Evolutionary conservation across 2,113 vertebrate genomes (phyloP).

Genomic region (Leptocoma aspasia): DNA sequence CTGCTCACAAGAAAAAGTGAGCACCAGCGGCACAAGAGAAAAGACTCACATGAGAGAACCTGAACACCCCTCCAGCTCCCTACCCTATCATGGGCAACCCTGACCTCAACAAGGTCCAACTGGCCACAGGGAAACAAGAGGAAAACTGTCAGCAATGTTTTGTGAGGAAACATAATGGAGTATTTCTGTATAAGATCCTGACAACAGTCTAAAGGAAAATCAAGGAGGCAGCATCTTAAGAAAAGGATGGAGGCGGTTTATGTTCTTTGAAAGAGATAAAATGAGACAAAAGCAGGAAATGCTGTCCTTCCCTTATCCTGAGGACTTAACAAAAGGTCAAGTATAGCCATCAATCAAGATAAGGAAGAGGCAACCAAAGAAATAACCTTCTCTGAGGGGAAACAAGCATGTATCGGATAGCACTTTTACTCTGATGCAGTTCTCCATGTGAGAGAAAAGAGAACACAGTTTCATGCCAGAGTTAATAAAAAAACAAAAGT

Average conservation of each 20-base stretch:
- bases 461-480: neutral
- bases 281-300: conserved; percentile 75
- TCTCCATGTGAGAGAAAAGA: neutral
- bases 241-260: conserved; percentile 25
- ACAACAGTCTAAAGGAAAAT: neutral
- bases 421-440: neutral
- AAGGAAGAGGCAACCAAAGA: conserved; percentile 32
- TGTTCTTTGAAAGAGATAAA: conserved; percentile 59
- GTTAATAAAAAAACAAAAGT: neutral
- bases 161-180: neutral
- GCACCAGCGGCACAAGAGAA: neutral
- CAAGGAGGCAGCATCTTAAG: neutral
- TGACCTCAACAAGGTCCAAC: neutral
- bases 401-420: neutral
- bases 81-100: neutral
- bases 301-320: conserved; percentile 69
- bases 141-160: neutral
- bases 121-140: conserved; percentile 19
- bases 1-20: neutral
- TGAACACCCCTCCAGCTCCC: conserved; percentile 12
- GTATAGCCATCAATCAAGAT: conserved; percentile 65
- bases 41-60: conserved; percentile 1
- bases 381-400: conserved; percentile 28
- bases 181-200: neutral
- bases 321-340: conserved; percentile 62